Base-by-base conservation (phyloP, 2,888 invertebrate species). In the Phorcus lineatus region DNA sequence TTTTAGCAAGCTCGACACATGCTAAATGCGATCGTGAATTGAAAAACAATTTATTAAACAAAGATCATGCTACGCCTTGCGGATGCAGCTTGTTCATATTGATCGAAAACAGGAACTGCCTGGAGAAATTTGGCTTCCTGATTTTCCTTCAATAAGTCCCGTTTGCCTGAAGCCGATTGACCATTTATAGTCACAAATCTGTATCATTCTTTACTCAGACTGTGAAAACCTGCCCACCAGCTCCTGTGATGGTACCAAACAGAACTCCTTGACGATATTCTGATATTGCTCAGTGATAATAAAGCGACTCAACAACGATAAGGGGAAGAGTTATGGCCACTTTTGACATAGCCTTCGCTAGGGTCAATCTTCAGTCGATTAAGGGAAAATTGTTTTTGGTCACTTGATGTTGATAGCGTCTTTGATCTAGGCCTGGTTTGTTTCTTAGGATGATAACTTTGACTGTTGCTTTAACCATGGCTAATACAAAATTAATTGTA, bases 11-110 rank as follows among this genome's bases (percentile, higher is more conserved):
- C 70, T 70, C n/a, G 70, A 70, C 70, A 70, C 70, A 36, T 70
- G 70, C 70, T 31, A 36, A 36, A 70, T 40, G 11, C 36, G 70
- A 70, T 70, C 70, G 19, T 31, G 70, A 70, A 70, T 70, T 70
- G 70, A 70, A 70, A 70, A 70, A 70, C 70, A 70, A 70, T 70
- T 70, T 70, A 70, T 70, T 70, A 70, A 70, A 70, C 70, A 70
- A 70, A 70, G 70, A 70, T 70, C 70, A 19, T 70, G 70, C 40
- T 4, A 70, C 70, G 70, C 70, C 70, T 19, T 70, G 19, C 19
- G 40, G 70, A 70, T 70, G 70, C 36, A 36, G 36, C 19, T 70
- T 40, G 40, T 70, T 19, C 19, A 31, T 19, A 70, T 70, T 70
- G 70, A 70, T 70, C 57, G 16, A 47, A 47, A 47, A 70, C 70